Base-by-base conservation (phyloP, 2,888 invertebrate species). In the Gandaritis pyraliata region DNA sequence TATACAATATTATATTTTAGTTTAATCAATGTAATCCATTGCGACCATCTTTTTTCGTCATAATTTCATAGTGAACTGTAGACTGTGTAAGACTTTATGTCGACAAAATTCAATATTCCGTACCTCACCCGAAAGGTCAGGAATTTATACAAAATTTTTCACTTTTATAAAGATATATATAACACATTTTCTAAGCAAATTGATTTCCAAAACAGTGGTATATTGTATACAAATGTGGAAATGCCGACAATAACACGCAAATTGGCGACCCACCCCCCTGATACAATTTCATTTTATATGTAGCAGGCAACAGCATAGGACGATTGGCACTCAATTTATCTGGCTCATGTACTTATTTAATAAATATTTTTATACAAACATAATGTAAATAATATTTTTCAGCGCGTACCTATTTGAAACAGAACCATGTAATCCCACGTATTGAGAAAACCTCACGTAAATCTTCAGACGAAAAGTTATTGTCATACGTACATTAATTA, bases 211-310 rank as follows among this genome's bases (percentile, higher is more conserved):
- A 45, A 59, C 45, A 62, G 11, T 63, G 58, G 47, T 49, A 33
- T 33, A 45, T 54, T 16, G 55, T 52, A 56, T 45, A 36, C 13
- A 38, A 52, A 54, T 29, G 18, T 48, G 49, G 33, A 48, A 46
- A 55, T 49, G 45, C 45, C 48, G 51, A 48, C 59, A 56, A 59
- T 64, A 64, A 58, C 48, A 43, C 51, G 52, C 18, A 59, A 64
- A 64, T 64, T 59, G 64, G 64, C 36, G 43, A 56, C 55, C 49
- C 48, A 13, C 51, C 51, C 55, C 51, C 58, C 63, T 63, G 58
- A 51, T 63, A 58, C 58, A 43, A 55, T 63, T 63, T 46, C 46
- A 50, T 50, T 58, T 47, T 45, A 33, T n/a, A 13, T 16, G 43
- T 0, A 43, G 11, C n/a, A n/a, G n/a, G n/a, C 33, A 33, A 45